Conservation (phyloP, 2,888 invertebrate genomes). For the Drosophila hamatofila region DNA sequence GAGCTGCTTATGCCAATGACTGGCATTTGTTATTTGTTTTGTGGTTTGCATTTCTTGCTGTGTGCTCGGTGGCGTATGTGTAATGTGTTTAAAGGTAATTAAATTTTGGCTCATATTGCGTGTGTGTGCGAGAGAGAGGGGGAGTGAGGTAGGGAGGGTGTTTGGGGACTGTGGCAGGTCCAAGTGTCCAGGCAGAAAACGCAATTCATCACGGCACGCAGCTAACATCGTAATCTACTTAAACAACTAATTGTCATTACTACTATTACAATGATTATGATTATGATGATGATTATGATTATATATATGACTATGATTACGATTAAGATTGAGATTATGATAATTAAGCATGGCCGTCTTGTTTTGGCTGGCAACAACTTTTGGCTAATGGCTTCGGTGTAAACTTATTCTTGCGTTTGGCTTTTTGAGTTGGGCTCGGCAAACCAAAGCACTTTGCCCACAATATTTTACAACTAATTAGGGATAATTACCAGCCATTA, state of each 20-base stretch:
- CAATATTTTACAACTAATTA: constrained; percentile 53
- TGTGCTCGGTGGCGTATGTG: constrained; percentile 17
- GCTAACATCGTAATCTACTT: constrained; percentile 12
- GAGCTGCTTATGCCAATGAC: neutral
- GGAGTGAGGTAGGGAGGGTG: neutral
- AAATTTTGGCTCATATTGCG: neutral
- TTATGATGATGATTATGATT: constrained; percentile 1
- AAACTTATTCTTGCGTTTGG: constrained; percentile 23
- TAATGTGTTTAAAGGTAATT: constrained; percentile 21
- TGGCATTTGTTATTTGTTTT: neutral
- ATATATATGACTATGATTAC: neutral
- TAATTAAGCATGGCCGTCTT: constrained; percentile 4
- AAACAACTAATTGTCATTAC: constrained; percentile 13
- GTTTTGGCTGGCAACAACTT: constrained; percentile 15
- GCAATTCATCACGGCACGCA: constrained; percentile 21
- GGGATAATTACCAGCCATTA: constrained; percentile 50
- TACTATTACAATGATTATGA: constrained; percentile 2
- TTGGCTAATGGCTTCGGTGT: constrained; percentile 28
- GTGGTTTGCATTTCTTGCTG: neutral
- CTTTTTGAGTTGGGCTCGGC: constrained; percentile 1
- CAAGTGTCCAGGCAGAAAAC: neutral
- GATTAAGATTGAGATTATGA: constrained; percentile 9
- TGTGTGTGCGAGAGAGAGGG: neutral
- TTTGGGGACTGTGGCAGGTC: neutral
- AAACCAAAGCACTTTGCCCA: constrained; percentile 34